Base-by-base conservation (phyloP, 2,797 vertebrate species). In the Onychomys arenicola region DNA sequence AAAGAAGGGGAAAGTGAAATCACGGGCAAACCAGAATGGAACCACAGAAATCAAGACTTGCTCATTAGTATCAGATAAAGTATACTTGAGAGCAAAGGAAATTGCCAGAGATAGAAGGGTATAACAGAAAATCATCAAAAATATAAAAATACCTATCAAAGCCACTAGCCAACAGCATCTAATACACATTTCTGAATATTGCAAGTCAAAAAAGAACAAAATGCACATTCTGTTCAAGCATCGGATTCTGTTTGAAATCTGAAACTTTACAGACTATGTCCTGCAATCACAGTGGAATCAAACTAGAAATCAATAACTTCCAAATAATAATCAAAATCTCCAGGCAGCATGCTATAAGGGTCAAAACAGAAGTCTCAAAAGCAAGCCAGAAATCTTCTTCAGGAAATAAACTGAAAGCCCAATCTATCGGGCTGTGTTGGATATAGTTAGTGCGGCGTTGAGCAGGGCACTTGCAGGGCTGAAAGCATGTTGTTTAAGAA, bases 291-390 rank as follows among this genome's bases (percentile, higher is more conserved):
- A 73, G 34, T 14, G 23, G n/a, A 88, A 40, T 55, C 40, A 75
- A 89, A 92, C 80, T 75, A 49, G 32, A 96, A 93, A 71, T 84
- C 57, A 84, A 23, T 43, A 69, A 81, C 25, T 86, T 49, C 14
- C 80, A 94, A 95, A 49, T n/a, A 90, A 81, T 21, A 78, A 71
- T n/a, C 78, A 96, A 91, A 76, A 77, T 63, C 46, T 52, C 43
- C 43, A 87, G 84, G 81, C 52, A 77, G 32, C 25, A 63, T 9
- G 67, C 27, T 63, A 55, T 55, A 29, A 12, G 25, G 16, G 12
- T 85, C 67, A 75, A 76, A 67, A 40, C 40, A 6, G 16, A 80
- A 32, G 17, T 37, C 32, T 81, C 40, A 49, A 43, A 37, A 21
- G 46, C 23, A 81, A 29, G 8, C 67, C 55, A 89, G 69, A 25